These are phyloP conservation scores for Formicarius rufipectus DNA, from an alignment of 2,113 vertebrate species.

Conservation along the genomic window DNA sequence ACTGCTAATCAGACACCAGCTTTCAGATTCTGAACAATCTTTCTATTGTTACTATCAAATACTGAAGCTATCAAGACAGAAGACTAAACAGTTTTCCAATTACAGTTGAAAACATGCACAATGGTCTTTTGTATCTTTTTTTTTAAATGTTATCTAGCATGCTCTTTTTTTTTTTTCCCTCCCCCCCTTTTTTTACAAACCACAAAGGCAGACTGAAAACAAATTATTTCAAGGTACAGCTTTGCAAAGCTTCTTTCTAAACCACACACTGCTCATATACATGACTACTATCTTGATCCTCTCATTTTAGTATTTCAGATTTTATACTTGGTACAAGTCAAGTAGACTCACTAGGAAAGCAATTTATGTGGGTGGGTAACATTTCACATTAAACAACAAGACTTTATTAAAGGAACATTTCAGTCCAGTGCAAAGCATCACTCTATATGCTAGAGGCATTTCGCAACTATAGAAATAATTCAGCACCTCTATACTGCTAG, in stretches of 20 bases:
- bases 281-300: neutral
- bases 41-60: neutral
- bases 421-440: neutral
- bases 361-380: neutral
- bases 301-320: neutral
- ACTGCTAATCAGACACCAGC: neutral
- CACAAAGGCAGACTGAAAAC: neutral
- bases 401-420: neutral
- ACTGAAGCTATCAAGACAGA: neutral
- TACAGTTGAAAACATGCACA: neutral
- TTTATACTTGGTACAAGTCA: neutral
- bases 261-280: neutral
- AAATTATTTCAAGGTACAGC: neutral
- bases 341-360: neutral
- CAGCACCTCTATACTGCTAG: neutral
- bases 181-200: neutral
- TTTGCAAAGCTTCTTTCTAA: neutral
- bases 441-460: neutral
- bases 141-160: neutral
- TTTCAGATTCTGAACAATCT: neutral
- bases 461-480: neutral
- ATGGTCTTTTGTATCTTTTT: neutral
- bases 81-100: neutral
- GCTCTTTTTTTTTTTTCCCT: neutral
- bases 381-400: neutral